A percentile compares a stretch with the other conserved stretches of the same genome.
Conservation (phyloP, 1,140 invertebrate genomes). For the Monochamus saltuarius region DNA sequence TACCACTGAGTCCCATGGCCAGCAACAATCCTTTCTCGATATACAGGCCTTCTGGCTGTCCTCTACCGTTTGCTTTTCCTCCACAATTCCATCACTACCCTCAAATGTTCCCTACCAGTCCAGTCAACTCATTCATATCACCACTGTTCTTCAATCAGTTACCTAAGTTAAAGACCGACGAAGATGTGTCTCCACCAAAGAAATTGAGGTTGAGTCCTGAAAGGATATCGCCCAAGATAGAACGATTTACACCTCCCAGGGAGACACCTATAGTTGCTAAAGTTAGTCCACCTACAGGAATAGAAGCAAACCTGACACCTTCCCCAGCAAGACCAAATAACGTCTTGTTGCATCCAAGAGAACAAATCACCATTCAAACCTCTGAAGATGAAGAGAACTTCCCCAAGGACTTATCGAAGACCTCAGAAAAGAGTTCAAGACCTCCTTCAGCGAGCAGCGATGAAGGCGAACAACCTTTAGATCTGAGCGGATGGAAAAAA, state of each 20-base stretch:
- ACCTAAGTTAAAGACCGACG: slow-evolving; percentile 46
- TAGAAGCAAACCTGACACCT: slow-evolving; percentile 65
- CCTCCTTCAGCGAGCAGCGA: slow-evolving; percentile 37
- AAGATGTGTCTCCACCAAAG: slow-evolving; percentile 39
- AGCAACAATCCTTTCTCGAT: slow-evolving; percentile 69
- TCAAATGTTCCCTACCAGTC: slow-evolving; percentile 57
- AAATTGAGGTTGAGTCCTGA: slow-evolving; percentile 38
- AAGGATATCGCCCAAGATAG: background rate
- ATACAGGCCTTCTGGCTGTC: slow-evolving; percentile 56
- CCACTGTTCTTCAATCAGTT: slow-evolving; percentile 57
- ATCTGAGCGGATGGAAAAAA: slow-evolving; percentile 63
- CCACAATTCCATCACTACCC: slow-evolving; percentile 54
- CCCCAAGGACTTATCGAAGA: slow-evolving; percentile 40
- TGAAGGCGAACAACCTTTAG: slow-evolving; percentile 67
- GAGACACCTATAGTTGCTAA: slow-evolving; percentile 53
- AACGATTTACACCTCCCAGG: slow-evolving; percentile 53
- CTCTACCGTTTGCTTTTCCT: slow-evolving; percentile 55
- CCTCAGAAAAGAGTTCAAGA: slow-evolving; percentile 12
- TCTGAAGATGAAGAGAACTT: slow-evolving; percentile 35
- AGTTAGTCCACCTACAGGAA: slow-evolving; percentile 64
- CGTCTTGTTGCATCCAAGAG: slow-evolving; percentile 47
- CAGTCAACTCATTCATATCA: slow-evolving; percentile 53
- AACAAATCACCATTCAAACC: slow-evolving; percentile 38
- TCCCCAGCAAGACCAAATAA: slow-evolving; percentile 62
- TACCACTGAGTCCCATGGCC: slow-evolving; percentile 52